Percentiles rank a stretch among this genome's conserved stretches.
Evolutionary conservation across 1,140 invertebrate genomes (phyloP).

Genomic region (Dendrolimus punctatus): DNA sequence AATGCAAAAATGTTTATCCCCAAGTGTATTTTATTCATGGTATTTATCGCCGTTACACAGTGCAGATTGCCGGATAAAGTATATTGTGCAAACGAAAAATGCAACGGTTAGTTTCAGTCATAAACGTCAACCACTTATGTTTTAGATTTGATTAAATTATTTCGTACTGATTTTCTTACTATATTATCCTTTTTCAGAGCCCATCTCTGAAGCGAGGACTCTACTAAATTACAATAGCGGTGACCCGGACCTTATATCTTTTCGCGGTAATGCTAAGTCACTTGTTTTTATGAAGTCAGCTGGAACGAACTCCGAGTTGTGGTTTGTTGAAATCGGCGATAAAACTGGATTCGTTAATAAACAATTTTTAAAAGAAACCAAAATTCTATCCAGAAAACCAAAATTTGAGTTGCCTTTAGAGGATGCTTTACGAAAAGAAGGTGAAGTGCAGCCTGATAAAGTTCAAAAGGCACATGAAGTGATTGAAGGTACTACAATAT

Average conservation of each 20-base stretch:
- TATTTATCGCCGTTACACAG: conserved; percentile 38
- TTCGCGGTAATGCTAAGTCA: conserved; percentile 75
- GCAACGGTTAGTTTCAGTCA: conserved; percentile 42
- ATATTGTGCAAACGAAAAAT: conserved; percentile 54
- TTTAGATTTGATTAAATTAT: conserved; percentile 15
- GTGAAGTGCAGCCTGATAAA: conserved; percentile 46
- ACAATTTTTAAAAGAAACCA: conserved; percentile 64
- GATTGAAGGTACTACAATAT: conserved; percentile 62
- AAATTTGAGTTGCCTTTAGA: conserved; percentile 34
- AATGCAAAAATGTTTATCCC: conserved; percentile 62
- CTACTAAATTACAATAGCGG: conserved; percentile 72
- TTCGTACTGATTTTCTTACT: conserved; percentile 3
- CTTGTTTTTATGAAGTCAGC: conserved; percentile 81
- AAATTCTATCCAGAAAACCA: conserved; percentile 38
- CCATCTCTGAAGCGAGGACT: conserved; percentile 77
- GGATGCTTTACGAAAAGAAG: conserved; percentile 13
- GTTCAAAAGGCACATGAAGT: conserved; percentile 60
- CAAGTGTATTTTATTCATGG: conserved; percentile 47
- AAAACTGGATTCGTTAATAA: conserved; percentile 79
- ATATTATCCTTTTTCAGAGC: conserved; percentile 69
- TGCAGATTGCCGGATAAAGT: conserved; percentile 58
- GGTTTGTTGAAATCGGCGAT: conserved; percentile 82
- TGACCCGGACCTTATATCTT: conserved; percentile 76
- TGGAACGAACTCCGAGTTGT: conserved; percentile 76
- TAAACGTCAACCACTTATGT: conserved; percentile 11